Base-by-base conservation (phyloP, 2,888 invertebrate genomes). In the Cyclophora albipunctata region DNA sequence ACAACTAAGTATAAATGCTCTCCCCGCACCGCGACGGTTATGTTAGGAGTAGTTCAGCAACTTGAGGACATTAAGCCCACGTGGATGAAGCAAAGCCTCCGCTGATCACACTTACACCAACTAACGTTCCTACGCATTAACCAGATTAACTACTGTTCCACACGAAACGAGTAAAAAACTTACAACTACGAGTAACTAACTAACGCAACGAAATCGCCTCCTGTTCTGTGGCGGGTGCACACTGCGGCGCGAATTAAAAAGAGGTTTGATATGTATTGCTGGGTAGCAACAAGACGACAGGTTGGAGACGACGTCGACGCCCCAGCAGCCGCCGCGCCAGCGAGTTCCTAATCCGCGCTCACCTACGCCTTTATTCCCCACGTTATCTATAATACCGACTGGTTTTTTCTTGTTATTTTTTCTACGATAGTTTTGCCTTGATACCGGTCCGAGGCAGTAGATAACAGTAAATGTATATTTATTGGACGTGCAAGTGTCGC, bases 401-500 rank as follows among this genome's bases (percentile, higher is more conserved):
- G 87, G 87, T 87, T 87, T 80, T 73, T 63, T 78, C 79, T 79
- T 84, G 81, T 84, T 83, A 77, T 77, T 77, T 82, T 82, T 78
- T 83, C 81, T 81, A 81, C 81, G 81, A 87, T 84, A 84, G 84
- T 86, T 87, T 84, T 78, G 85, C 86, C 69, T 76, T 80, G 73
- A 82, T 82, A 84, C 85, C 79, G 80, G 85, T 84, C 78, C 73
- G 74, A 81, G 79, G 77, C 79, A 82, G 79, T 73, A 84, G 84
- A 83, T 85, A 88, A 86, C 86, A 86, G 86, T 87, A 86, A 78
- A 80, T 77, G 74, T 81, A 79, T 83, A 84, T 84, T 81, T 82
- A 84, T 84, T 77, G 78, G 78, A 66, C 74, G 78, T 71, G 71
- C 71, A 70, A 71, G 75, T 64, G 63, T 66, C 55, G 48, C 65